A percentile compares a stretch with the other conserved stretches of the same genome.
phyloP scores from a whole-genome alignment of 2,888 invertebrate genomes.

The Melieria picta region DNA sequence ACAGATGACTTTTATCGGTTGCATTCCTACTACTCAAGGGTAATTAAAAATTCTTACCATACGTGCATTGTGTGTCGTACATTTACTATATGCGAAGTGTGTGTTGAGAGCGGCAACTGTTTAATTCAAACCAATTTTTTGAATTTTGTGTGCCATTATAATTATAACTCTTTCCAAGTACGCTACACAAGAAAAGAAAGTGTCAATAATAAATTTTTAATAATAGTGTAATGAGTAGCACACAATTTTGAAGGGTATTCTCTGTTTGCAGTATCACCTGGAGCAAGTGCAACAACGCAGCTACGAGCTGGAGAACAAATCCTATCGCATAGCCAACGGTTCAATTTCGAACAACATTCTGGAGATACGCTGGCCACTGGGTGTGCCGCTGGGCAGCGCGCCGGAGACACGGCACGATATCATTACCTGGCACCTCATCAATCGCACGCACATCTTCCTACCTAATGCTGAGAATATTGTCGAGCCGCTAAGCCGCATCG shows the following conservation, averaged over 20 bases:
- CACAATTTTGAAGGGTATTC: background rate
- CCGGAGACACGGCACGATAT: constrained; percentile 84
- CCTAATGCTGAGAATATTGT: constrained; percentile 82
- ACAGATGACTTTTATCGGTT: constrained; percentile 75
- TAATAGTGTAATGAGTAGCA: too few relatives aligned
- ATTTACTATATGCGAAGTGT: background rate
- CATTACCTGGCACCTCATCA: constrained; percentile 87
- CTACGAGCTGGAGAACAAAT: constrained; percentile 60
- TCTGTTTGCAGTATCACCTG: constrained; percentile 65
- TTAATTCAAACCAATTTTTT: too few relatives aligned
- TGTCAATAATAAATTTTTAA: too few relatives aligned
- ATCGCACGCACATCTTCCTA: constrained; percentile 82
- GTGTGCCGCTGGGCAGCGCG: constrained; percentile 73
- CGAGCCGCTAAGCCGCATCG: constrained; percentile 72
- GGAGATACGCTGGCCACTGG: constrained; percentile 78
- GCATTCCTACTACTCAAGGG: constrained; percentile 78
- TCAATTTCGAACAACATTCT: constrained; percentile 69
- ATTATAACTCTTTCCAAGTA: background rate
- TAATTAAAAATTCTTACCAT: constrained; percentile 57
- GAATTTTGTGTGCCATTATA: background rate
- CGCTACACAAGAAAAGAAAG: too few relatives aligned
- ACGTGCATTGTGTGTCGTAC: too few relatives aligned
- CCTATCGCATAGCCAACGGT: constrained; percentile 66
- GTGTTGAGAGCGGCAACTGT: too few relatives aligned
- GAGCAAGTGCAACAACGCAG: constrained; percentile 64